Conservation (phyloP, 2,797 vertebrate genomes). For the Rhyacichthys aspro region DNA sequence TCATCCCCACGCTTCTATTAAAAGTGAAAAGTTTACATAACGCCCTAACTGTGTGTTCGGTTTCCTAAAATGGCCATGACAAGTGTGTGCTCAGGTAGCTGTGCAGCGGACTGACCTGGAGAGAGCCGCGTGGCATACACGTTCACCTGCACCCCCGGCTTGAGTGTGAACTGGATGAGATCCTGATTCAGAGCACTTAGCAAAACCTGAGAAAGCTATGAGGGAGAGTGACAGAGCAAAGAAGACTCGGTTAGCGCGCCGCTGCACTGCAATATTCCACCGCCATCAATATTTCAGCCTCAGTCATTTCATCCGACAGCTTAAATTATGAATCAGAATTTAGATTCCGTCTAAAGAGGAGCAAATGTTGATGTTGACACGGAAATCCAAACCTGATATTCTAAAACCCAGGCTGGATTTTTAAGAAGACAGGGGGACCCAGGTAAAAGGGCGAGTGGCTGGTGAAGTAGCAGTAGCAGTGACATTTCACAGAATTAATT, state of each 20-base stretch:
- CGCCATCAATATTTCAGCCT: slow-evolving; percentile 77
- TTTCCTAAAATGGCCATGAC: slow-evolving; percentile 4
- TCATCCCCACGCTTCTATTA: not conserved
- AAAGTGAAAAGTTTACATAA: slow-evolving; percentile 4
- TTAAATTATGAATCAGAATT: slow-evolving; percentile 75
- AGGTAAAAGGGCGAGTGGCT: slow-evolving; percentile 53
- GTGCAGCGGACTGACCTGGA: slow-evolving; percentile 81
- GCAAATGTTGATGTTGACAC: slow-evolving; percentile 68
- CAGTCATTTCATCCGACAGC: slow-evolving; percentile 69
- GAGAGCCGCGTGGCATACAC: slow-evolving; percentile 87
- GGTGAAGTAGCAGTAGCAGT: slow-evolving; percentile 13
- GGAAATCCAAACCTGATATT: slow-evolving; percentile 47
- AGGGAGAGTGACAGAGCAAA: slow-evolving; percentile 56
- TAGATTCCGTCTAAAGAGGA: slow-evolving; percentile 69
- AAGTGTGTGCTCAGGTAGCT: slow-evolving; percentile 17
- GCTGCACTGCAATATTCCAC: slow-evolving; percentile 59
- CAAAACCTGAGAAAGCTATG: slow-evolving; percentile 87
- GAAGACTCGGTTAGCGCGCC: slow-evolving; percentile 47
- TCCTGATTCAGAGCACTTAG: slow-evolving; percentile 92
- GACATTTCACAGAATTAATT: slow-evolving; percentile 56
- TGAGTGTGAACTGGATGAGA: slow-evolving; percentile 88
- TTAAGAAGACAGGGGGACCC: slow-evolving; percentile 19
- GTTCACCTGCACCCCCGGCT: slow-evolving; percentile 86
- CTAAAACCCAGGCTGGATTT: slow-evolving; percentile 25
- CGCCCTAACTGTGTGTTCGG: slow-evolving; percentile 3